Conservation (phyloP, 2,113 vertebrate species). For the Eulemur rufifrons region DNA sequence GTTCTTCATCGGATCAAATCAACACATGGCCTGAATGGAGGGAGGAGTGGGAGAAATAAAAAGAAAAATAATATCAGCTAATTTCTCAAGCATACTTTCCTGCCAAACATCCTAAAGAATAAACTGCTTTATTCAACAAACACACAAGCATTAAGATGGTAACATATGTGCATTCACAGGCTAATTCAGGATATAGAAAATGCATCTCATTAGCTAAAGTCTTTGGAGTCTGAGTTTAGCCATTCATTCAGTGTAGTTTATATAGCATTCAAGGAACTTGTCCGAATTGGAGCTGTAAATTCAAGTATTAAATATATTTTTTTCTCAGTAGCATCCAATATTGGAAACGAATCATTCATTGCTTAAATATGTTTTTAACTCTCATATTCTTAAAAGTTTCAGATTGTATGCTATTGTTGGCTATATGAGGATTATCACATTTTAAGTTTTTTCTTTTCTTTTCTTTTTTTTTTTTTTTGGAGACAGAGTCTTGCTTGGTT, state of each 20-base stretch:
- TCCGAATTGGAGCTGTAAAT: not conserved
- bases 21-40: not conserved
- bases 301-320: conserved; percentile 12
- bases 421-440: not conserved
- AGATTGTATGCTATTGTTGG: not conserved
- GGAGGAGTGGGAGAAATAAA: not conserved
- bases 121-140: conserved; percentile 19
- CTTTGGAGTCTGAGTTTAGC: not conserved
- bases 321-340: not conserved
- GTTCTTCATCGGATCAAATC: not conserved
- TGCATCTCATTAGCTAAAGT: conserved; percentile 26
- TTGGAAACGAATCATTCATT: conserved; percentile 4
- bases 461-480: too few relatives aligned
- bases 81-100: conserved; percentile 39
- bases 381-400: conserved; percentile 2
- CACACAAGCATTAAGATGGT: not conserved
- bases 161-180: not conserved
- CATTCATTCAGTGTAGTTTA: not conserved
- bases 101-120: not conserved
- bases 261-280: not conserved
- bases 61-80: not conserved
- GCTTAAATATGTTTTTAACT: conserved; percentile 13
- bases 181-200: conserved; percentile 13
- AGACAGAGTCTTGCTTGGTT: too few relatives aligned
- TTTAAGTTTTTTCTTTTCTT: not conserved